These are phyloP conservation scores for Pseudorasbora parva DNA, from an alignment of 2,113 vertebrate species.

Conservation along the genomic window DNA sequence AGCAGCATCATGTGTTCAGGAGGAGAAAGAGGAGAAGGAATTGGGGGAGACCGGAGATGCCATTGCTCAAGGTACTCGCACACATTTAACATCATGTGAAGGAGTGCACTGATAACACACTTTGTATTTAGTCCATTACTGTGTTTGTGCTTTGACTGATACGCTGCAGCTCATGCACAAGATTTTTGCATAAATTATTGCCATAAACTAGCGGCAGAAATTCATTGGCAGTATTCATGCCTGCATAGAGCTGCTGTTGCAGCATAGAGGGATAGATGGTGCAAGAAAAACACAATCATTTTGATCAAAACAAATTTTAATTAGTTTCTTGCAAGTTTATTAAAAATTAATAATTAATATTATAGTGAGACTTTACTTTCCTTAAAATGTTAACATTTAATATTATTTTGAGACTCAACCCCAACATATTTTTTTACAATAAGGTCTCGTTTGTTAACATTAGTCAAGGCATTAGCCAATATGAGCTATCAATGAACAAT, in stretches of 20 bases:
- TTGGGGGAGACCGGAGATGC: conserved; percentile 82
- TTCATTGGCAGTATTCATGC: neutral
- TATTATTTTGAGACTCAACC: neutral
- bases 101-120: neutral
- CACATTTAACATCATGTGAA: neutral
- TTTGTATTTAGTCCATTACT: neutral
- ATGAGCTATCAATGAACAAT: too few species aligned
- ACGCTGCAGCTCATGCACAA: neutral
- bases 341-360: neutral
- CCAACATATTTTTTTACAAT: neutral
- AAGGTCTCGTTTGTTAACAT: too few species aligned
- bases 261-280: neutral
- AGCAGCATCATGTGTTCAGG: conserved; percentile 95
- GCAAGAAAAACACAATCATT: neutral
- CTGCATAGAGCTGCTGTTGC: neutral
- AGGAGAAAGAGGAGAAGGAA: conserved; percentile 92
- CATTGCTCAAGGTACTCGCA: conserved; percentile 87
- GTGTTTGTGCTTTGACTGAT: neutral
- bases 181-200: neutral
- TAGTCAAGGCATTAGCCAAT: too few species aligned
- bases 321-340: neutral
- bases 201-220: neutral
- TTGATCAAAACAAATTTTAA: neutral
- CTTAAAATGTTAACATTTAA: neutral
- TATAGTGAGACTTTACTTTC: neutral